Conservation (phyloP, 2,888 invertebrate genomes). For the Agapetus fuscipes region DNA sequence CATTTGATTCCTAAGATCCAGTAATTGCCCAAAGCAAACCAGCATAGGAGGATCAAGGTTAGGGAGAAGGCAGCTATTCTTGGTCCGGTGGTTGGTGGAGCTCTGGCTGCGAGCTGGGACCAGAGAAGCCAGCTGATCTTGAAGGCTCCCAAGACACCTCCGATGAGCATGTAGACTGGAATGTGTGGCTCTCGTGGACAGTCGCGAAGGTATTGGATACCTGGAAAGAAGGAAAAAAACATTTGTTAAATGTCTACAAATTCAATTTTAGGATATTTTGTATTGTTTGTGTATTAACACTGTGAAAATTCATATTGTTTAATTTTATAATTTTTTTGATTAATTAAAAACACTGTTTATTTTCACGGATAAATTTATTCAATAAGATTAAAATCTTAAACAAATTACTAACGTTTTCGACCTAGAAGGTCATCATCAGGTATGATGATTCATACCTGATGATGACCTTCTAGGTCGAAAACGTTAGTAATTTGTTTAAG, state of each 20-base stretch:
- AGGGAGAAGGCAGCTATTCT: slow-evolving; percentile 55
- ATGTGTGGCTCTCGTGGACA: slow-evolving; percentile 70
- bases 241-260: background rate
- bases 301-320: too few species aligned
- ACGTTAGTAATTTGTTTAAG: too few species aligned
- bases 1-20: slow-evolving; percentile 70
- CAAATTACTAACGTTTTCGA: too few species aligned
- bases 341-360: too few species aligned
- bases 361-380: too few species aligned
- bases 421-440: too few species aligned
- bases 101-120: slow-evolving; percentile 50
- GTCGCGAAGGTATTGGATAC: slow-evolving; percentile 68
- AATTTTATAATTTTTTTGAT: too few species aligned
- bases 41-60: slow-evolving; percentile 58
- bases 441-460: too few species aligned
- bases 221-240: slow-evolving; percentile 34
- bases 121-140: slow-evolving; percentile 59
- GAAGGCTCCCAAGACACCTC: slow-evolving; percentile 63
- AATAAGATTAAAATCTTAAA: too few species aligned
- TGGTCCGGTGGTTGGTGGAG: slow-evolving; percentile 41
- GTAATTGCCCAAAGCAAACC: slow-evolving; percentile 71
- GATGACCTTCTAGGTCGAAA: too few species aligned
- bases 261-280: too few species aligned
- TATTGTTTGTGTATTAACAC: too few species aligned
- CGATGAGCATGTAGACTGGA: slow-evolving; percentile 77